Base-by-base conservation (phyloP, 2,113 vertebrate genomes). In the Nerophis ophidion region DNA sequence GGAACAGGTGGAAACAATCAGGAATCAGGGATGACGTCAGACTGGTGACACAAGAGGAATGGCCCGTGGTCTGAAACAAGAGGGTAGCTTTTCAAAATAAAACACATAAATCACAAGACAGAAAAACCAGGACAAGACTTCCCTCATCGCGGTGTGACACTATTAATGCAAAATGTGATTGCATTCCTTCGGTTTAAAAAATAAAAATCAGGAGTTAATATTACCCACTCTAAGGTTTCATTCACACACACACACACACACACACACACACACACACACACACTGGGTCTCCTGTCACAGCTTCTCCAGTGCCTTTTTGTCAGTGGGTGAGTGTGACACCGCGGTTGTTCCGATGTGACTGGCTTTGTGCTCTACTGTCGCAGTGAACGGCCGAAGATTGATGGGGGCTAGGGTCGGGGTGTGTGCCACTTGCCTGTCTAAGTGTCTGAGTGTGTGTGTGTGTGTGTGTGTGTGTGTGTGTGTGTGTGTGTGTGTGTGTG, bases 231-330 rank as follows among this genome's bases (percentile, higher is more conserved):
- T 36, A 53, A 53, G 8, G 6, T 33, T 26, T 26, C 26, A 3
- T 15, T 34, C 51, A 47, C 63, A 52, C 52, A 45, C 61, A 53
- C 62, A 60, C 65, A 34, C 48, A 54, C 45, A 48, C 48, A 53
- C 19, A 51, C 36, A 26, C 40, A 12, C 57, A 59, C 56, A 19
- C 57, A 40, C 54, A 47, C 51, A 55, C 9, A 51, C 8, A 68
- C 71, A 70, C 46, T 45, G 45, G 57, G 70, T 64, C 60, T 76
- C 77, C 71, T 77, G 80, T 82, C 75, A 71, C 35, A 57, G 64
- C 52, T 66, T 74, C 76, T 83, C 68, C 54, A 63, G 78, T 85
- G 85, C 86, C 84, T 84, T 86, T 85, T 87, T 46, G 74, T 81
- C 77, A 84, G 71, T 70, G 72, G 76, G 72, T 67, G 74, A 83